These are phyloP conservation scores for roundworm (Caenorhabditis elegans) DNA, from an alignment of 1,140 invertebrate genomes.

Conservation along the genomic window DNA sequence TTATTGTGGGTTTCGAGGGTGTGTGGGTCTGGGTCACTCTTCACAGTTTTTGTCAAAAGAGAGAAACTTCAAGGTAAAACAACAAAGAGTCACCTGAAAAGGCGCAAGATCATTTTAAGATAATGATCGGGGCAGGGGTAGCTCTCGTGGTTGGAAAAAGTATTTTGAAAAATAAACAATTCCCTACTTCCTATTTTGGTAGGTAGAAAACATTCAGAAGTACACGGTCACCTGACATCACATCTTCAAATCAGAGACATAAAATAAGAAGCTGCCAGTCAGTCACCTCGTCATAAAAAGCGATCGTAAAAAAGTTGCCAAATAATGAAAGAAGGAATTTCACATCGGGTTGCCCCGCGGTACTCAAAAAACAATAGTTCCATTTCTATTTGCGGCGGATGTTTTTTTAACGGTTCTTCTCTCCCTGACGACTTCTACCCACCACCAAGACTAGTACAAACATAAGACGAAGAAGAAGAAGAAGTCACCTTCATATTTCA, in stretches of 20 bases:
- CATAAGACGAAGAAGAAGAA: too few species aligned
- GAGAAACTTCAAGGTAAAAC: constrained; percentile 13
- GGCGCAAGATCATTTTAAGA: neutral
- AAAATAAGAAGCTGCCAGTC: constrained; percentile 25
- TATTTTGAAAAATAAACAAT: too few species aligned
- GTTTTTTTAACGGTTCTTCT: too few species aligned
- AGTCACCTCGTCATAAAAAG: neutral
- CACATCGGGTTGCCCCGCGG: too few species aligned
- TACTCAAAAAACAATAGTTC: constrained; percentile 24
- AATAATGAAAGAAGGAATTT: too few species aligned
- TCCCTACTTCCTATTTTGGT: too few species aligned
- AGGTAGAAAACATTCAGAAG: neutral
- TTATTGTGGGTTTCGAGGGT: constrained; percentile 26
- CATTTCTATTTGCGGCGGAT: too few species aligned
- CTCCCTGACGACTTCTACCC: too few species aligned
- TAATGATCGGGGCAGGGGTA: constrained; percentile 15
- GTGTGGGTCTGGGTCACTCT: too few species aligned
- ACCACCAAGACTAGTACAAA: too few species aligned
- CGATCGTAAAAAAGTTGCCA: constrained; percentile 8
- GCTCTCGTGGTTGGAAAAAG: too few species aligned
- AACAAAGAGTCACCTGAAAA: neutral
- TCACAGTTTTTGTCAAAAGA: constrained; percentile 26
- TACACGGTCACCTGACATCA: constrained; percentile 10
- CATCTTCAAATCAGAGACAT: neutral
- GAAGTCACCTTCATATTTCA: constrained; percentile 7